Evolutionary conservation across 2,888 invertebrate genomes (phyloP), one percentile per base, ranked within the genome.

Genomic region (Lordiphosa andalusiaca): DNA sequence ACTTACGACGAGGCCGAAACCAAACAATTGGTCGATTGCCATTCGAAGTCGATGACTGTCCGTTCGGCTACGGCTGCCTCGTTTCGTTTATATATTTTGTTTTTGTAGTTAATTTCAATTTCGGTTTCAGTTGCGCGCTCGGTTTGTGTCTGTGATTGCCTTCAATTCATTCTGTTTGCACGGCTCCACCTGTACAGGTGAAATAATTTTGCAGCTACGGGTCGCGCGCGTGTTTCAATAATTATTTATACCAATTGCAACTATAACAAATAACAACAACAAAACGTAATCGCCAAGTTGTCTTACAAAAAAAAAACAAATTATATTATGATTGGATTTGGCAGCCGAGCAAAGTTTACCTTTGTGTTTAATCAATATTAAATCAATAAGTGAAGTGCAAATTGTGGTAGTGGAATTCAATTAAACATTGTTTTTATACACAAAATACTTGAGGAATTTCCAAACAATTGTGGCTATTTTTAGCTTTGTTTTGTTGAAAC

Each of bases 171-270:
- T 88, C 88, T 85, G 87, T 86, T 73, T 78, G 85, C 78, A 85
- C 84, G 74, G 87, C 88, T 88, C 86, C 87, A 88, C 87, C 88
- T 88, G 88, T 69, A 77, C 82, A 87, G 87, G 86, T 86, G 86
- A 81, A 65, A 57, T 36, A 47, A 60, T 55, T 59, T 78, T 69
- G 67, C 51, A 62, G 60, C 44, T 67, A 60, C 69, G 73, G 35
- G 69, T 68, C 70, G 69, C 48, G 50, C 62, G 61, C 72, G 72
- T 65, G 69, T 16, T 73, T 73, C 59, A 60, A 65, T 59, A 53
- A 48, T 57, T 58, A 16, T 50, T 35, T n/a, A n/a, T n/a, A 48
- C 37, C 30, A 39, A 47, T 38, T 42, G 40, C 57, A 46, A 9
- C 33, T 13, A 37, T 37, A 54, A 46, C 39, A 35, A 23, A 37